Evolutionary conservation across 1,140 invertebrate genomes (phyloP), one percentile per base, ranked within the genome.

Genomic region (Apis florea): DNA sequence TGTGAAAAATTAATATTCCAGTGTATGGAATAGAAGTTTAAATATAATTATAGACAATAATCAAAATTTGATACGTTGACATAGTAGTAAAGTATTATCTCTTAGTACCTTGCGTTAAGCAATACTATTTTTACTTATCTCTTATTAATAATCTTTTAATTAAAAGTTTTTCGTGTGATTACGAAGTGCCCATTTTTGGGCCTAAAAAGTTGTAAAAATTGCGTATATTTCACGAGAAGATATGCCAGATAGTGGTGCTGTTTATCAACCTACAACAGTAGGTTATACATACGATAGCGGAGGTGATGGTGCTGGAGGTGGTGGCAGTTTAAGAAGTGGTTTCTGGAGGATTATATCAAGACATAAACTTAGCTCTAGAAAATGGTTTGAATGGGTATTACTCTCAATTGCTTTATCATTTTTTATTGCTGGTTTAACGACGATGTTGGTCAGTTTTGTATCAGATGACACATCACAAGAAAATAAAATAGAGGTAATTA

Each of bases 181-280:
- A 19, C 17, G 8, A 53, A 64, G 69, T 79, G 77, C 56, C 77
- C 77, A 26, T 64, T 24, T 17, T 26, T 24, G 49, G 77, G 63
- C 63, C n/a, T 11, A 49, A 8, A 26, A 64, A 67, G 47, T 26
- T 1, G 49, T 19, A 49, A 82, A 77, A n/a, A 81, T 84, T 69
- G 68, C 69, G n/a, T 81, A 86, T 26, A 63, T 87, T 61, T 84
- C 67, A 47, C 77, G 74, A 53, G 66, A 84, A 53, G 77, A 84
- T 51, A 93, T 93, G 92, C 91, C 92, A 56, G 92, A 93, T 79
- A 93, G 91, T 75, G 91, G 91, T 80, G 93, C 93, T 49, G 93
- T 93, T 84, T 93, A 93, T 84, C 93, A 93, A 74, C 93, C 93
- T 58, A 93, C 93, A 0, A 94, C 93, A 19, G 93, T 93, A 67